Evolutionary conservation across 2,888 invertebrate genomes (phyloP).

Genomic region (Cepaea hortensis): DNA sequence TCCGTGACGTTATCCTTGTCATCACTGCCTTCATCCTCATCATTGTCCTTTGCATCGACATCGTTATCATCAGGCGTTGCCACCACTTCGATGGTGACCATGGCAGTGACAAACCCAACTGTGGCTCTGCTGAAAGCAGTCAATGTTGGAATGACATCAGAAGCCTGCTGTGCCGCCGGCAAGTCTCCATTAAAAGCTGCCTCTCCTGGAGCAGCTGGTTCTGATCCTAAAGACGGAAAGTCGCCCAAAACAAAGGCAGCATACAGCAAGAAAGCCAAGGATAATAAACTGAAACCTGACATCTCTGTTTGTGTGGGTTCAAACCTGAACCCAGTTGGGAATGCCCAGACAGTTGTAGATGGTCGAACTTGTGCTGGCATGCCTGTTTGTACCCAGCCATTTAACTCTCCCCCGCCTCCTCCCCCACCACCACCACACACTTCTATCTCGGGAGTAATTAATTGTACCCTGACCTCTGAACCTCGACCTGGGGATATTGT

Average conservation of each 20-base stretch:
- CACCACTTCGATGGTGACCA: neutral
- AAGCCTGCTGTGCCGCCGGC: neutral
- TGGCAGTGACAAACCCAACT: conserved; percentile 31
- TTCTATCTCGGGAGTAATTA: neutral
- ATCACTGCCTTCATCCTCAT: conserved; percentile 11
- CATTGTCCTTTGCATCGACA: conserved; percentile 14
- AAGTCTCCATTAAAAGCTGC: conserved; percentile 38
- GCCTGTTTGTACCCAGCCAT: neutral
- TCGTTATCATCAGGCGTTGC: neutral
- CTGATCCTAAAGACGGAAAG: conserved; percentile 61
- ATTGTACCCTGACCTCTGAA: conserved; percentile 31
- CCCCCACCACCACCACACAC: neutral
- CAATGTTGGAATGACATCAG: conserved; percentile 6
- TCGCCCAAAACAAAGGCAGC: conserved; percentile 64
- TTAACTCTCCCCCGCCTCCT: neutral
- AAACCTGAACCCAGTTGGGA: conserved; percentile 18
- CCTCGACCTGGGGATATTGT: conserved; percentile 63
- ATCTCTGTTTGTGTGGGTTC: conserved; percentile 26
- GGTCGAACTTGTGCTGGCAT: neutral
- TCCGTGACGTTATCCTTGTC: neutral
- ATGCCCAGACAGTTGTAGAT: neutral
- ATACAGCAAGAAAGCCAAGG: conserved; percentile 60
- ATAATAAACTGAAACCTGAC: conserved; percentile 48
- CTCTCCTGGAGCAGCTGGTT: conserved; percentile 50
- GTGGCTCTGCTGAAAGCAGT: conserved; percentile 31